A percentile compares a stretch with the other conserved stretches of the same genome.
Evolutionary conservation across 2,797 vertebrate genomes (phyloP).

Genomic region (Sternotherus odoratus): DNA sequence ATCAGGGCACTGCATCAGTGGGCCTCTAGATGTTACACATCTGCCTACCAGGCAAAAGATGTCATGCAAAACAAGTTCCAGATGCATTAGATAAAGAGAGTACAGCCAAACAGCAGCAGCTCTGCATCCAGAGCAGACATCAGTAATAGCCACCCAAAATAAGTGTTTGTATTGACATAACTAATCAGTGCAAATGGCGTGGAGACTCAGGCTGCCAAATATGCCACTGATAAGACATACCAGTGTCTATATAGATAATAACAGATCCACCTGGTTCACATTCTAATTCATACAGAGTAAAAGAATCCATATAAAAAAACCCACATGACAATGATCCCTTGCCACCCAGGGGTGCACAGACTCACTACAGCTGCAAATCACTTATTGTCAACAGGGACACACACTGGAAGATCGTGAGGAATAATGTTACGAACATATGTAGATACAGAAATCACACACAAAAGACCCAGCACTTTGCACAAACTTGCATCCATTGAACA

Average conservation of each 20-base stretch:
- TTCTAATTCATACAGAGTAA: background rate
- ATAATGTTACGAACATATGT: background rate
- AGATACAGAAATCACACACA: no score
- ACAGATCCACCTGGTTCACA: fast-evolving
- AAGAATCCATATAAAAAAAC: background rate
- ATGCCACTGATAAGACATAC: fast-evolving
- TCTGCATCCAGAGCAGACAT: fast-evolving
- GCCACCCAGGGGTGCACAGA: background rate
- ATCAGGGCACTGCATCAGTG: background rate
- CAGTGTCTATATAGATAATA: background rate
- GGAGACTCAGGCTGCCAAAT: fast-evolving
- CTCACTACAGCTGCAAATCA: background rate
- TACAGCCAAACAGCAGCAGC: fast-evolving
- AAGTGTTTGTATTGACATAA: fast-evolving
- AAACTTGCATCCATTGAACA: background rate
- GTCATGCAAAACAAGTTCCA: background rate
- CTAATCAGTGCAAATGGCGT: background rate
- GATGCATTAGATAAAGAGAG: background rate
- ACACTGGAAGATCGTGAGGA: background rate
- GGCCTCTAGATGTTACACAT: background rate
- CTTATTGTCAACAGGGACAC: background rate
- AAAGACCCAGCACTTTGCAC: fast-evolving
- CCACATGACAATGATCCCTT: background rate
- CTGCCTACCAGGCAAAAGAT: background rate
- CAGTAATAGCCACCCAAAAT: fast-evolving